Conservation (phyloP, 2,113 vertebrate species). For the Actenoides hombroni region DNA sequence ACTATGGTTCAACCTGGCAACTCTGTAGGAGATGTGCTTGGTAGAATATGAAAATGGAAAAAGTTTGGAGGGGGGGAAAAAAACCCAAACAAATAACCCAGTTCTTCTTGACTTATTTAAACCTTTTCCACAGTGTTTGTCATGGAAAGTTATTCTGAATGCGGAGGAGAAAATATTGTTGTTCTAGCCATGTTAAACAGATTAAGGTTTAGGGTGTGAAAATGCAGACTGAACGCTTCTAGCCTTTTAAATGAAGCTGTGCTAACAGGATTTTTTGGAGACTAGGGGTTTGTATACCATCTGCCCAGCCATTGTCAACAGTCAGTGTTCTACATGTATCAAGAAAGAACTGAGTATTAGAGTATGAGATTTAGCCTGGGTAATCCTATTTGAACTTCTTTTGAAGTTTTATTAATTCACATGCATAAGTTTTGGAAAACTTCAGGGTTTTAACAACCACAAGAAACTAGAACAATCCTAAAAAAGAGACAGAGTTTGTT, state of each 20-base stretch:
- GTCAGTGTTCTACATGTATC: neutral
- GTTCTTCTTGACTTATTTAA: neutral
- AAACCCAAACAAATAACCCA: neutral
- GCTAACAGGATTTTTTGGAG: neutral
- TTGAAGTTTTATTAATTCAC: neutral
- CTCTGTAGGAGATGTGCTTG: neutral
- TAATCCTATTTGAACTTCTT: slow-evolving; percentile 17
- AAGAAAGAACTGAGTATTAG: neutral
- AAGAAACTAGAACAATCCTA: neutral
- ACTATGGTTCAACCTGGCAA: neutral
- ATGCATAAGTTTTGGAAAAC: neutral
- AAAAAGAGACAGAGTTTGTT: neutral
- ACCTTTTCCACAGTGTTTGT: neutral
- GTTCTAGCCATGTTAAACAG: neutral
- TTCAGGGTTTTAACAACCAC: neutral
- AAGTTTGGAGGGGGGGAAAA: accelerated
- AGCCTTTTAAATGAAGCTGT: neutral
- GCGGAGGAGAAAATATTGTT: neutral
- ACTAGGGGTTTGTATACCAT: neutral
- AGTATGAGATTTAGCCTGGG: neutral
- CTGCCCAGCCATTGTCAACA: neutral
- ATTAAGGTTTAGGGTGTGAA: neutral
- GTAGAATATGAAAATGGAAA: neutral
- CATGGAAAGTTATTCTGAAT: neutral
- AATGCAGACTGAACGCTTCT: slow-evolving; percentile 17